Percentiles rank a stretch among this genome's conserved stretches.
phyloP scores from a whole-genome alignment of 1,140 invertebrate species.

The Lucilia sericata region DNA sequence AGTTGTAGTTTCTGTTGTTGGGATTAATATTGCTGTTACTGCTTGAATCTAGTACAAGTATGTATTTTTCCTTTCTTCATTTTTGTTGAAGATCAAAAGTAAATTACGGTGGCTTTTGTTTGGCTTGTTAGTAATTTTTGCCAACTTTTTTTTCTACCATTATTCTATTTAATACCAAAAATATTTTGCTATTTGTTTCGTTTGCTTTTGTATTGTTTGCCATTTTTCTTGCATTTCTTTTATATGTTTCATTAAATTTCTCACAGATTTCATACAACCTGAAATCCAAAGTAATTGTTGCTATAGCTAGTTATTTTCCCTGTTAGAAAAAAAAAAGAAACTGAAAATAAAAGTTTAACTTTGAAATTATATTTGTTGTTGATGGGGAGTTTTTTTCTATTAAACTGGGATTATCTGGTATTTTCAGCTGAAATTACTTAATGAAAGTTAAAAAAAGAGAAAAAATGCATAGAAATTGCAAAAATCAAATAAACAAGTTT shows the following conservation, averaged over 20 bases:
- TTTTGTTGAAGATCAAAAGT: conserved; percentile 11
- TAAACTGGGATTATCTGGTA: not conserved
- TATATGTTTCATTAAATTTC: conserved; percentile 11
- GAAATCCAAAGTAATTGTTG: not conserved
- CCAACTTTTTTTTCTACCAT: not conserved
- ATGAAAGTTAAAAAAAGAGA: not conserved
- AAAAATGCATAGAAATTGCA: not conserved
- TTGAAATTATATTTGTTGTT: conserved; percentile 3
- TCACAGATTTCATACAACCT: not conserved
- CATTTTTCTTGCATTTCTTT: not conserved
- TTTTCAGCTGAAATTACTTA: conserved; percentile 10
- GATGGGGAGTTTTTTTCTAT: not conserved
- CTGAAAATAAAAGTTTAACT: not conserved
- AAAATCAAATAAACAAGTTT: not conserved
- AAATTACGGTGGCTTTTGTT: conserved; percentile 12
- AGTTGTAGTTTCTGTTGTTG: not conserved
- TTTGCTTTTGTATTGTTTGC: not conserved
- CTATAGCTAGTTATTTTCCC: not conserved
- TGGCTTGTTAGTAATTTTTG: not conserved
- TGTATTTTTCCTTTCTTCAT: not conserved
- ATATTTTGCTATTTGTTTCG: not conserved
- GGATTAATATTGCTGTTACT: not conserved
- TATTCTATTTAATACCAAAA: not conserved
- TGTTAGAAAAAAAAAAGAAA: no score
- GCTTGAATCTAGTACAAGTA: not conserved